A percentile compares a stretch with the other conserved stretches of the same genome.
Evolutionary conservation across 2,888 invertebrate genomes (phyloP).

Genomic region (Sinotaia quadrata): DNA sequence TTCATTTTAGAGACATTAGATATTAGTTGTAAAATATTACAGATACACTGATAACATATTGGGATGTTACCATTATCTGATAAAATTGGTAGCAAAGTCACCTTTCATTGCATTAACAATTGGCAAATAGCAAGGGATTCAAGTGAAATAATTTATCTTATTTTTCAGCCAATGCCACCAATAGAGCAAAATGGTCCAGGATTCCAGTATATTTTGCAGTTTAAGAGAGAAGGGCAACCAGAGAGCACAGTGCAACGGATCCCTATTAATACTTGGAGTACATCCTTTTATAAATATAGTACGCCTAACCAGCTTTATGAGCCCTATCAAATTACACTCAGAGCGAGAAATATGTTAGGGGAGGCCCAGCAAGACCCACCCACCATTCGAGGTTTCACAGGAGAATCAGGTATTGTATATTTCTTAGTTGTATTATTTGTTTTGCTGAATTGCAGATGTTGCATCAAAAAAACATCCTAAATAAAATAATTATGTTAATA

Average conservation of each 20-base stretch:
- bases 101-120: too few species aligned
- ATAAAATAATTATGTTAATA: too few species aligned
- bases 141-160: too few species aligned
- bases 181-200: slow-evolving; percentile 96
- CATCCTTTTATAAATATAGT: slow-evolving; percentile 21
- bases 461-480: too few species aligned
- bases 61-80: too few species aligned
- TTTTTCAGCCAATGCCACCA: slow-evolving; percentile 91
- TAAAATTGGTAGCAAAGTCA: too few species aligned
- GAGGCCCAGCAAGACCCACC: slow-evolving; percentile 86
- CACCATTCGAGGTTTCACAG: slow-evolving; percentile 90
- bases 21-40: too few species aligned
- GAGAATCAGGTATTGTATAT: slow-evolving; percentile 81
- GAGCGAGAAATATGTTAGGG: slow-evolving; percentile 91
- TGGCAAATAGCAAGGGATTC: too few species aligned
- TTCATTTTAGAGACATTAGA: too few species aligned
- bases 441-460: too few species aligned
- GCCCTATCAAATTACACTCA: slow-evolving; percentile 90
- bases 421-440: too few species aligned
- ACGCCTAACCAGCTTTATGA: slow-evolving; percentile 80
- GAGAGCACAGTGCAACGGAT: slow-evolving; percentile 75
- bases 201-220: slow-evolving; percentile 91
- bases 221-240: slow-evolving; percentile 84
- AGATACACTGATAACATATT: too few species aligned
- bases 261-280: slow-evolving; percentile 78